These are phyloP conservation scores for Pissodes strobi DNA, from an alignment of 1,140 invertebrate genomes.

Conservation along the genomic window DNA sequence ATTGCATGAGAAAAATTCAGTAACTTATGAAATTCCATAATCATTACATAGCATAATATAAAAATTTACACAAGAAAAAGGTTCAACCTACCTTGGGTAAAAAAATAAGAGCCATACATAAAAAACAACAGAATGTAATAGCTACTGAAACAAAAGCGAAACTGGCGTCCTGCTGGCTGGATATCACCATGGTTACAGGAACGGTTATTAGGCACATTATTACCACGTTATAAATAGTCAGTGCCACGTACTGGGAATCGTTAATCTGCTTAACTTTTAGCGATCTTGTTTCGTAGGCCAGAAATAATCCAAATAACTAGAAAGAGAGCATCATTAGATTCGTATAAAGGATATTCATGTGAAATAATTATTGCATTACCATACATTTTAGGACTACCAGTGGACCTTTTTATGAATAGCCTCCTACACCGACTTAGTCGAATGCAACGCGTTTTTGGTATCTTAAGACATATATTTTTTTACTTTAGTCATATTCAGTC, in stretches of 20 bases:
- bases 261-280: constrained; percentile 93
- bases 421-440: no score
- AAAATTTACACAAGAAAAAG: neutral
- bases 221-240: constrained; percentile 99
- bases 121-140: constrained; percentile 95
- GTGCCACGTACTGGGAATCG: constrained; percentile 96
- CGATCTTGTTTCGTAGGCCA: constrained; percentile 96
- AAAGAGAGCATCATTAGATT: constrained; percentile 26
- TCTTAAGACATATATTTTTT: no score
- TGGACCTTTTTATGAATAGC: neutral
- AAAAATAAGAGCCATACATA: constrained; percentile 96
- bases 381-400: no score
- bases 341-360: neutral
- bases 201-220: constrained; percentile 96
- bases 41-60: neutral
- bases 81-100: constrained; percentile 82
- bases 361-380: no score
- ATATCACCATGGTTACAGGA: constrained; percentile 95
- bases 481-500: no score
- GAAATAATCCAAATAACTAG: constrained; percentile 90
- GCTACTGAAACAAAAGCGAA: constrained; percentile 95
- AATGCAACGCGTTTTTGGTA: no score
- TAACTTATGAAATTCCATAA: neutral
- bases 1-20: neutral
- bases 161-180: constrained; percentile 94